Conservation (phyloP, 2,888 invertebrate genomes). For the Andrena camellia region DNA sequence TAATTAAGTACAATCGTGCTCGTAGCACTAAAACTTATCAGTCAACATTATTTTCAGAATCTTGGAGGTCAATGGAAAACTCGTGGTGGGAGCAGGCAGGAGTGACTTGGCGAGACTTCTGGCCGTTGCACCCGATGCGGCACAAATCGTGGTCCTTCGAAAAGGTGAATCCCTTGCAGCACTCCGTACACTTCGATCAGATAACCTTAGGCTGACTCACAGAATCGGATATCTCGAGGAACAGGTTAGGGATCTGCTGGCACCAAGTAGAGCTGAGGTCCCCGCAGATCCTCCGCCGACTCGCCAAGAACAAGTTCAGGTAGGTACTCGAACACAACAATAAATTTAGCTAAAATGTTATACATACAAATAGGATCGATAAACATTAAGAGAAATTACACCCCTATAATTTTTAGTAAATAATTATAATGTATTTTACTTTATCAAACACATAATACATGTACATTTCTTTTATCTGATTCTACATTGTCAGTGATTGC, state of each 20-base stretch:
- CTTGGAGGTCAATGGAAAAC: conserved; percentile 93
- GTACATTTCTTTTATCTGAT: too few species aligned
- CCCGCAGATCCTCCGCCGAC: conserved; percentile 70
- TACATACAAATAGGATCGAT: too few species aligned
- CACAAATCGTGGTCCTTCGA: conserved; percentile 88
- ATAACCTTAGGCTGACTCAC: conserved; percentile 94
- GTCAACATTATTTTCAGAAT: conserved; percentile 86
- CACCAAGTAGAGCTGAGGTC: conserved; percentile 76
- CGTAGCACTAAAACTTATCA: conserved; percentile 7
- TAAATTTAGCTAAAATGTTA: too few species aligned
- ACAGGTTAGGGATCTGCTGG: conserved; percentile 87
- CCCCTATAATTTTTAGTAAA: too few species aligned
- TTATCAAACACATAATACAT: too few species aligned
- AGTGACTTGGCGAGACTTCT: conserved; percentile 91
- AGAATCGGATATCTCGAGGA: conserved; percentile 96
- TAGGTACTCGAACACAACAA: conserved; percentile 35
- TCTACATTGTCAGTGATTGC: too few species aligned
- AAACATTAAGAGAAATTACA: too few species aligned
- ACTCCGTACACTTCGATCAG: conserved; percentile 87
- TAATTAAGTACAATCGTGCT: conserved; percentile 3
- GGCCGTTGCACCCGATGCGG: conserved; percentile 88
- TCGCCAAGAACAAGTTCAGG: conserved; percentile 82
- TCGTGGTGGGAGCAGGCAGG: conserved; percentile 89
- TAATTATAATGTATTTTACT: too few species aligned
- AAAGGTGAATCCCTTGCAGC: conserved; percentile 82